These are phyloP conservation scores for Styela clava DNA, from an alignment of 23 tunicate genomes.

Conservation along the genomic window DNA sequence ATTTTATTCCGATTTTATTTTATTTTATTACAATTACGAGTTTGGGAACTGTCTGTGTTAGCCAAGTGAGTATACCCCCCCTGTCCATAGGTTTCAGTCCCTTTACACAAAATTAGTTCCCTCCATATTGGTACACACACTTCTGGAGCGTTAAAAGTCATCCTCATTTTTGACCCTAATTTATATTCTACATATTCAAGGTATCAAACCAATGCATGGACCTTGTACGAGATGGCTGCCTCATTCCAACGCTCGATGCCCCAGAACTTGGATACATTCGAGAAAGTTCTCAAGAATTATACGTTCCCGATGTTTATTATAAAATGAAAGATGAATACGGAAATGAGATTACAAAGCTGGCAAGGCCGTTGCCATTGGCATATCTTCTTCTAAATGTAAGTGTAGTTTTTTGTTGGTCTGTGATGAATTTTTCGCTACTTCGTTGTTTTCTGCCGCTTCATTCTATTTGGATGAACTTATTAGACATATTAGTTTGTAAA, in stretches of 20 bases:
- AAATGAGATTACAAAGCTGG: constrained; percentile 81
- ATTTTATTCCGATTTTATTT: no score
- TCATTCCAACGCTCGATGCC: constrained; percentile 87
- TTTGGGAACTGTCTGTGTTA: no score
- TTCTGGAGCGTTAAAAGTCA: no score
- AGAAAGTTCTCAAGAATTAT: constrained; percentile 75
- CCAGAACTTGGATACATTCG: constrained; percentile 86
- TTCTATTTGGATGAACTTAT: neutral
- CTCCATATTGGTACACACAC: no score
- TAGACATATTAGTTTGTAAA: neutral
- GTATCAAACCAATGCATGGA: constrained; percentile 95
- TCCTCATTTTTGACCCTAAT: no score
- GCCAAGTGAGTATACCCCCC: no score
- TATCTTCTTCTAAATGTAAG: constrained; percentile 78
- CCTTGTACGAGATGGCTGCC: constrained; percentile 60
- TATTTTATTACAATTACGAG: no score
- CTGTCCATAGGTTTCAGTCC: no score
- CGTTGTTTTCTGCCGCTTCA: neutral
- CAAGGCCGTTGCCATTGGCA: constrained; percentile 81
- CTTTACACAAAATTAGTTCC: no score
- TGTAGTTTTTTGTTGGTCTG: neutral
- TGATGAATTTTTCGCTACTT: no score
- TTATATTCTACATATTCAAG: neutral
- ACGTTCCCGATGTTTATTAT: constrained; percentile 82
- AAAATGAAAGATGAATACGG: constrained; percentile 90